Base-by-base conservation (phyloP, 2,888 invertebrate species). In the Folsomia manolachei region DNA sequence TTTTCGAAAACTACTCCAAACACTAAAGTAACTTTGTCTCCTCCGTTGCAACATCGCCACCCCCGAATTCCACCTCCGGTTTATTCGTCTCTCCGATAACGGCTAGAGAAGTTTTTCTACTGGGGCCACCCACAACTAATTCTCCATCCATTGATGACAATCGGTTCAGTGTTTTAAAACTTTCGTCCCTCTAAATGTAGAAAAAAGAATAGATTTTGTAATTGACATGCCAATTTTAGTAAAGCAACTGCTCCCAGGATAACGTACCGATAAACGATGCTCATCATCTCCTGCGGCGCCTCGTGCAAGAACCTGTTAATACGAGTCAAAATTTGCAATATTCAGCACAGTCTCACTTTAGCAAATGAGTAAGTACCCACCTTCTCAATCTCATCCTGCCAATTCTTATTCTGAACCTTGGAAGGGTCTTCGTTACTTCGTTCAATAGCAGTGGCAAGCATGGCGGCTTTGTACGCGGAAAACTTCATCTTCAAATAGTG, bases 391-490 rank as follows among this genome's bases (percentile, higher is more conserved):
- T 94, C 93, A n/a, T 91, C 92, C 81, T 94, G 93, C 80, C 92
- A 91, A 75, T 91, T 90, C 74, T 88, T 88, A 27, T 82, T 75
- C 21, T 24, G 71, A 9, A 52, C 80, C 56, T 82, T 82, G 69
- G 86, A 86, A 24, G 84, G 85, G 25, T 90, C 90, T 81, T 89
- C 90, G 24, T 90, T 90, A 75, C 89, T 88, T 75, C 89, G 89
- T 83, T 93, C 92, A 87, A 93, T 88, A 0, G 93, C 85, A 0
- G 93, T 93, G 0, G 96, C 95, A 14, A 94, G 88, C 81, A 93
- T 92, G 0, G 96, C 97, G 0, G 95, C 95, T 75, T 94, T 85
- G 84, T 97, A 97, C 60, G 94, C 86, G 18, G 91, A 90, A 69
- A 94, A 88, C 82, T 91, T 92, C 71, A 97, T 90, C 77, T 91